Evolutionary conservation across 1,140 invertebrate genomes (phyloP).

Genomic region (Coptotermes formosanus): DNA sequence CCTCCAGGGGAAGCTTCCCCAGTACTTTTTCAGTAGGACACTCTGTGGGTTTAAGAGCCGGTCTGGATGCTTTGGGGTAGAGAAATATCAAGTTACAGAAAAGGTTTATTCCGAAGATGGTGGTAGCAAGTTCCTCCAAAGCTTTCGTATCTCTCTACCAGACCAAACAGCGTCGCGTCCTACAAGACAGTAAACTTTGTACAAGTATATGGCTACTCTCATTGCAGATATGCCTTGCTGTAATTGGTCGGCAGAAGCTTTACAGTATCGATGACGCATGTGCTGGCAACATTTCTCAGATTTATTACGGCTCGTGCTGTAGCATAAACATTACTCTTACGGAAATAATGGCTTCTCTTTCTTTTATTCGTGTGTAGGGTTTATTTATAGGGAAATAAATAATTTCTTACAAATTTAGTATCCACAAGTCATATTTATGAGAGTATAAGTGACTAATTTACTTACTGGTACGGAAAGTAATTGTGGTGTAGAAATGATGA

Average conservation of each 20-base stretch:
- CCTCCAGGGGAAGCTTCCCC: too few relatives aligned
- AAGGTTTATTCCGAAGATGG: too few relatives aligned
- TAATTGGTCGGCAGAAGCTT: not conserved
- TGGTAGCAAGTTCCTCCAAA: too few relatives aligned
- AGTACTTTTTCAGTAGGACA: too few relatives aligned
- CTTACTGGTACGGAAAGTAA: not conserved
- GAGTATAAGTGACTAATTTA: not conserved
- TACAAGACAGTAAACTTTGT: too few relatives aligned
- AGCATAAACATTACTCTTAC: not conserved
- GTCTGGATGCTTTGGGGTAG: too few relatives aligned
- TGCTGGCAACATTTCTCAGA: not conserved
- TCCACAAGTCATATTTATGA: not conserved
- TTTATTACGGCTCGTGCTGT: not conserved
- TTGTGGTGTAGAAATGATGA: not conserved
- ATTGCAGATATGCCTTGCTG: not conserved
- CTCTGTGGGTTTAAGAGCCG: too few relatives aligned
- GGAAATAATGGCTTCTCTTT: not conserved
- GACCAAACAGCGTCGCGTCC: too few relatives aligned
- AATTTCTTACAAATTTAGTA: not conserved
- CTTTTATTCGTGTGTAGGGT: not conserved
- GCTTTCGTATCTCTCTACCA: too few relatives aligned
- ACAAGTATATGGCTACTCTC: not conserved
- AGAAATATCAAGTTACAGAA: too few relatives aligned
- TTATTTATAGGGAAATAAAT: conserved; percentile 5
- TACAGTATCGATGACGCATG: not conserved